Base-by-base conservation (phyloP, 2,113 vertebrate species). In the Atherinomorus stipes region DNA sequence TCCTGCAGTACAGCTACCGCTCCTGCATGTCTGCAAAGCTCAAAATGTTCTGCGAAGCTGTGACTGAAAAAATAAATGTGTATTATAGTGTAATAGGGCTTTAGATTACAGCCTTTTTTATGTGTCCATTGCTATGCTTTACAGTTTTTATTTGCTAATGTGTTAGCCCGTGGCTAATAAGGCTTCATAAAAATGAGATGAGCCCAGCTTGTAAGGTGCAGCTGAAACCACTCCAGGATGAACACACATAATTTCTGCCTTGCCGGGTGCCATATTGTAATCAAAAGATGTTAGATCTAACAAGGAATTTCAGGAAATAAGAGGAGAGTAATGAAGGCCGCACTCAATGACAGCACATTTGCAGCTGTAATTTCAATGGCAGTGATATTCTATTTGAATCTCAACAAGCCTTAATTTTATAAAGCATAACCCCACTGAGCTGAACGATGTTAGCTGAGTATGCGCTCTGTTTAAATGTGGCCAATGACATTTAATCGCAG, bases 401-500 rank as follows among this genome's bases (percentile, higher is more conserved):
- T 75, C 85, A 84, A 84, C 81, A 73, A 85, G 80, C 64, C 70
- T 71, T 86, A 84, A 85, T 89, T 80, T 89, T 72, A 88, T 81
- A 72, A 85, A 84, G 81, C 78, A 62, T 86, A 76, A 71, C 78
- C 74, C 71, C 64, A 40, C 74, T 74, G 73, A 85, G 86, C 74
- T 63, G 74, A 86, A 85, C 68, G 76, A 87, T 80, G 74, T 78
- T 19, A 75, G 81, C 76, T 75, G 66, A 76, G 78, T 72, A 69
- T 50, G 53, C 71, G 74, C 87, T 84, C 85, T 71, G 76, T 78
- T 82, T 80, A 73, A 82, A 88, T 78, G 76, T 56, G 76, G 75
- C 76, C 85, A 65, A 69, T 87, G 87, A 84, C 81, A 89, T 88
- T 90, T 91, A 85, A 90, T 85, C 84, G 83, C 74, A 78, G 70